Percentiles rank a stretch among this genome's conserved stretches.
phyloP scores from a whole-genome alignment of 1,140 invertebrate genomes.

The Tigriopus japonicus region DNA sequence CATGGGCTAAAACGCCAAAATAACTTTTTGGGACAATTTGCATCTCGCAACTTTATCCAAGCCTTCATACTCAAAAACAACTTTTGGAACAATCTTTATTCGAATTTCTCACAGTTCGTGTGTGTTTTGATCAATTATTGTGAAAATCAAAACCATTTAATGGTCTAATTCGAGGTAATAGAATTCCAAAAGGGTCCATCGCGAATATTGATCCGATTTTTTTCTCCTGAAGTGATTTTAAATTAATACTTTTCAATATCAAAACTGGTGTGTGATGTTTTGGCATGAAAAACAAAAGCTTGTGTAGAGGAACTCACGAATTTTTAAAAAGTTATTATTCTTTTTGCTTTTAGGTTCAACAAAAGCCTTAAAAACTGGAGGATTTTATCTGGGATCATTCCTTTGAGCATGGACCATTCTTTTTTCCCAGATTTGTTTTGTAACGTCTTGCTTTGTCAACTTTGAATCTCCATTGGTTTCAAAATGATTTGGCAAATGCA shows the following conservation, averaged over 20 bases:
- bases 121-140: too few relatives aligned
- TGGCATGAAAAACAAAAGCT: too few relatives aligned
- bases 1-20: too few relatives aligned
- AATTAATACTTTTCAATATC: background rate
- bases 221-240: background rate
- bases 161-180: too few relatives aligned
- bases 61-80: too few relatives aligned
- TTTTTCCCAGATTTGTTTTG: background rate
- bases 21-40: too few relatives aligned
- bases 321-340: background rate
- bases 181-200: too few relatives aligned
- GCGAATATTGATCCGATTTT: background rate
- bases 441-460: background rate
- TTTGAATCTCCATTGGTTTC: background rate
- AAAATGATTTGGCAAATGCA: background rate
- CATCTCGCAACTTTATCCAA: too few relatives aligned
- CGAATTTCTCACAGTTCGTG: too few relatives aligned
- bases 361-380: background rate
- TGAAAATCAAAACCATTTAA: too few relatives aligned
- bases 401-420: background rate
- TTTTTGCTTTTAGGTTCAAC: background rate
- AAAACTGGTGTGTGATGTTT: background rate
- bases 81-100: too few relatives aligned
- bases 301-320: too few relatives aligned
- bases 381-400: background rate